Evolutionary conservation across 2,888 invertebrate species (phyloP), one percentile per base, ranked within the genome.

Genomic region (Phengaris arion): DNA sequence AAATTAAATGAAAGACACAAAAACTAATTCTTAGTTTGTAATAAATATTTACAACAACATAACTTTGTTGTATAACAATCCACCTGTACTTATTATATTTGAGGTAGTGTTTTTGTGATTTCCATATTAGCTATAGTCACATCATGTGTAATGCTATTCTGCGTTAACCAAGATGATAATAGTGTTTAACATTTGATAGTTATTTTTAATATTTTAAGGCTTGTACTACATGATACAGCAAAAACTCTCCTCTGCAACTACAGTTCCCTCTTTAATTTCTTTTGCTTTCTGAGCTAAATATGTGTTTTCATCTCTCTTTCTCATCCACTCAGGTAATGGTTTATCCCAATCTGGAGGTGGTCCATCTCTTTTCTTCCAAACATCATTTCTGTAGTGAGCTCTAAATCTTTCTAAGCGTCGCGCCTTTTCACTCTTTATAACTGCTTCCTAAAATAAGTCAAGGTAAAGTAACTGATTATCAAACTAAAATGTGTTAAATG

Each of bases 271-370:
- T 79, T 52, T 94, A 72, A 96, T 81, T 86, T 96, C 95, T 82
- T 95, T 94, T 13, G 95, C 94, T 90, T 96, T 96, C 0, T 92
- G 55, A 79, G 95, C 94, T 64, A 98, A 92, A 85, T 94, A 97
- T 0, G 96, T 94, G 78, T 94, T 91, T 84, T 96, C 94, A 82
- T 96, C 95, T 81, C 95, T 94, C 83, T 96, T 95, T 22, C 86
- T 87, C 87, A 98, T 91, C 95, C 96, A 96, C 7, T 96, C 96
- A 0, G 98, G 98, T 76, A 98, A 86, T 0, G 97, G 97, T 79
- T 94, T 94, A 78, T 95, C 94, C 98, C 98, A 98, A 86, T 97
- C 96, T 74, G 93, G 89, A 0, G 98, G 98, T 0, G 98, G 98
- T 55, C 91, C 83, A 7, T 93, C 94, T 68, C 98, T 91, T 85